Base-by-base conservation (phyloP, 2,888 invertebrate genomes). In the Acanthosoma haemorrhoidale region DNA sequence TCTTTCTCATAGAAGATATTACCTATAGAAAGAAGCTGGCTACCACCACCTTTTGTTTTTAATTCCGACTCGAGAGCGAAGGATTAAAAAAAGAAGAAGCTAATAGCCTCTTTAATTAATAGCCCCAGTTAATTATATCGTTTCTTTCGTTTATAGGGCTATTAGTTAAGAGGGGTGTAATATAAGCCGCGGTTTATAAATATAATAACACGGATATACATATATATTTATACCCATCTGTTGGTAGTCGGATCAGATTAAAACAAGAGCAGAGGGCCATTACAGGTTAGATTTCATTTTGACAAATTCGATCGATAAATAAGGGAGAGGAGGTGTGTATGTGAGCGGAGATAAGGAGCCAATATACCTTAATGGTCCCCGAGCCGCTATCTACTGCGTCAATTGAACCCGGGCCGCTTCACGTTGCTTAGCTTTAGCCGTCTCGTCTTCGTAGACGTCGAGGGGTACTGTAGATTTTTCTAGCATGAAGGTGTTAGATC, bases 291-390 rank as follows among this genome's bases (percentile, higher is more conserved):
- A 64, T 64, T 64, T 41, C 39, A 21, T 64, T 64, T 64, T 43
- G 64, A 64, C 64, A 64, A 64, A 64, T 64, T 64, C 64, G 64
- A 43, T 43, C 64, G 29, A 64, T 64, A 64, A 64, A 64, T 64
- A 63, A 63, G 51, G 18, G 29, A n/a, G n/a, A 51, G 29, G 25
- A 25, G 21, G 51, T 25, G 51, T 13, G 51, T 51, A 25, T 51
- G 25, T 25, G 51, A 51, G 51, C n/a, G 2, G 51, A 51, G 51
- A 51, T 51, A 51, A 51, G 51, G n/a, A 51, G 29, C 25, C 51
- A 51, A 51, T 51, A 51, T 29, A 51, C 25, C n/a, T 25, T 51
- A 51, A 51, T 51, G 29, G 51, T 51, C 51, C 18, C 25, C 25
- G 13, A n/a, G 3, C n/a, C 25, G 29, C 51, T 51, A 51, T 51